Base-by-base conservation (phyloP, 37 sponge, comb jelly and placozoan species). In the Dysidea cf. avara region DNA sequence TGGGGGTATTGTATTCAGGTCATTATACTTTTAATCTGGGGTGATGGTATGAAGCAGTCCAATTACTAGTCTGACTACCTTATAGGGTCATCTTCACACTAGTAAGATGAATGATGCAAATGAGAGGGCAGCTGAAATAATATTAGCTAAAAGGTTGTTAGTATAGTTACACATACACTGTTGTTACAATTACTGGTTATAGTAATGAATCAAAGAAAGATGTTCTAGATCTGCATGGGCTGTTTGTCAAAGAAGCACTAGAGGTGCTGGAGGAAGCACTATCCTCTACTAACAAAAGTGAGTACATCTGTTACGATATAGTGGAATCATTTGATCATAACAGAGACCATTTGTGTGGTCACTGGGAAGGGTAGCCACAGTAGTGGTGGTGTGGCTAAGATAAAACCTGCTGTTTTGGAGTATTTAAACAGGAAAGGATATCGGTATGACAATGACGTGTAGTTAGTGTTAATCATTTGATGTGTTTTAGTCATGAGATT, bases 91-190 rank as follows among this genome's bases (percentile, higher is more conserved):
- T 20, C 29, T 68, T 60, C 81, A 87, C 68, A 76, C 89, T 22
- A 73, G 78, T 50, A 83, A 83, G 64, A 92, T 92, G 88, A 69
- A 83, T 34, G 88, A 86, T 29, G 88, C 92, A 28, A 92, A 92
- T 53, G 18, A 50, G 31, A 31, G 84, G 36, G 92, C 92, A 60
- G 86, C 92, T 39, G 76, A 28, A 9, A 43, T 57, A 31, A 82
- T 72, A 11, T 58, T 82, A 17, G 12, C 40, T 14, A 14, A 26
- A 30, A 77, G 69, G 92, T 91, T 38, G 38, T 79, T n/a, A n/a
- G n/a, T n/a, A n/a, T n/a, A n/a, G n/a, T n/a, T n/a, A n/a, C n/a
- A n/a, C n/a, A n/a, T n/a, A n/a, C n/a, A n/a, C n/a, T n/a, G n/a
- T n/a, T n/a, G n/a, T n/a, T n/a, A n/a, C 49, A 17, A 2, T 12